A percentile compares a stretch with the other conserved stretches of the same genome.
These are phyloP conservation scores for Pentamera pediparva DNA, from an alignment of 53 echinoderm and acorn worm species.

Conservation along the genomic window DNA sequence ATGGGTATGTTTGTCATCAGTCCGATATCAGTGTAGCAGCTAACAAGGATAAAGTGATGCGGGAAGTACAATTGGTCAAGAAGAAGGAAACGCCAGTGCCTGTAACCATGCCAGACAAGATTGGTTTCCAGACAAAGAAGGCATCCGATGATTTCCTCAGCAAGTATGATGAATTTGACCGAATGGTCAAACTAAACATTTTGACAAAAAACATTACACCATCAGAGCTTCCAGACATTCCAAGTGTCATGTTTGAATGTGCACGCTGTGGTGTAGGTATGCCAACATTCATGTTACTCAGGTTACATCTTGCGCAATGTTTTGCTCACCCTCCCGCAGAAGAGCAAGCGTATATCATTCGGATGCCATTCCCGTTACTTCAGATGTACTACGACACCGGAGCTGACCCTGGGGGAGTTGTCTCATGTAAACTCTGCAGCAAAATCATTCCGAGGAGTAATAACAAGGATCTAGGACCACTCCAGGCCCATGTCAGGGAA, in stretches of 20 bases:
- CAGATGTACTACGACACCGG: slow-evolving; percentile 23
- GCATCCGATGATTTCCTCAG: neutral
- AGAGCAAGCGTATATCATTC: slow-evolving; percentile 1
- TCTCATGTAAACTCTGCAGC: slow-evolving; percentile 27
- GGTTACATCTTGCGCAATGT: slow-evolving; percentile 1
- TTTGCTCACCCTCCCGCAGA: slow-evolving; percentile 12
- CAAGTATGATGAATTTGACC: neutral
- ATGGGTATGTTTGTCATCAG: slow-evolving; percentile 11
- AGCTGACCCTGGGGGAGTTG: slow-evolving; percentile 24
- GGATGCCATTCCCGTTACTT: slow-evolving; percentile 19
- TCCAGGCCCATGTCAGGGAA: slow-evolving; percentile 25
- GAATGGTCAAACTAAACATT: neutral
- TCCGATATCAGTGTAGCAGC: slow-evolving; percentile 14
- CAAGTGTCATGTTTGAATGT: slow-evolving; percentile 25
- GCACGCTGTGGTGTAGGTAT: slow-evolving; percentile 15
- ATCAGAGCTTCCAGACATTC: slow-evolving; percentile 16
- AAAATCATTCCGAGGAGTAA: slow-evolving; percentile 8
- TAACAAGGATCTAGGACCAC: slow-evolving; percentile 9
- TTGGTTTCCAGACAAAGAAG: neutral
- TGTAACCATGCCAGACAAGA: neutral
- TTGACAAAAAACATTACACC: neutral
- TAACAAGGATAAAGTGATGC: neutral
- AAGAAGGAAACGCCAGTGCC: neutral
- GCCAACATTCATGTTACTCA: slow-evolving; percentile 11
- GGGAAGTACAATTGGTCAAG: neutral